A percentile compares a stretch with the other conserved stretches of the same genome.
Conservation (phyloP, 2,113 vertebrate genomes). For the Plotosus lineatus region DNA sequence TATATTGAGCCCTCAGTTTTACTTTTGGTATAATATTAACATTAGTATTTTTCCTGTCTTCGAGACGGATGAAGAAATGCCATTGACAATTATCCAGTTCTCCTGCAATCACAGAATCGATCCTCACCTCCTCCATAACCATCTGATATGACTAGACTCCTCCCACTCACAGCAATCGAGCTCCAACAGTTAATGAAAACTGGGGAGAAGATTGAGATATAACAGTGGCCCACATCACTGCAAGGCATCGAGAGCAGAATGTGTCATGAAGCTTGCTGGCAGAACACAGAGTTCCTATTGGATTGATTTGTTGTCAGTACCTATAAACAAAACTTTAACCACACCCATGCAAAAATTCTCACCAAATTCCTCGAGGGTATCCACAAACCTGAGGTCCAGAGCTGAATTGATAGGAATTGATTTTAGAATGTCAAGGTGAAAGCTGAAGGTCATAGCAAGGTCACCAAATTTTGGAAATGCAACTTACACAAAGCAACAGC, state of each 20-base stretch:
- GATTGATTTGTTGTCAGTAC: too few relatives aligned
- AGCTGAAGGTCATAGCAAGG: too few relatives aligned
- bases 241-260: not conserved
- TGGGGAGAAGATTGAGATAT: not conserved
- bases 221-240: not conserved
- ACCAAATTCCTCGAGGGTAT: too few relatives aligned
- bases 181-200: not conserved
- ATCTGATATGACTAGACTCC: not conserved
- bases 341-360: too few relatives aligned
- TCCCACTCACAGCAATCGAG: not conserved
- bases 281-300: too few relatives aligned
- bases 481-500: too few relatives aligned
- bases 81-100: not conserved
- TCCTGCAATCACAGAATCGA: not conserved
- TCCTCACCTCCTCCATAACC: not conserved
- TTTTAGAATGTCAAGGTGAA: too few relatives aligned
- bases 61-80: not conserved
- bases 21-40: not conserved
- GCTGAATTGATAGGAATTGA: too few relatives aligned
- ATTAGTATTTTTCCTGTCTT: not conserved
- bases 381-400: too few relatives aligned
- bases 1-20: not conserved
- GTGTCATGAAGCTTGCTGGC: not conserved
- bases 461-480: too few relatives aligned
- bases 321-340: too few relatives aligned